These are phyloP conservation scores for Euplagia quadripunctaria DNA, from an alignment of 2,888 invertebrate genomes.

Conservation along the genomic window DNA sequence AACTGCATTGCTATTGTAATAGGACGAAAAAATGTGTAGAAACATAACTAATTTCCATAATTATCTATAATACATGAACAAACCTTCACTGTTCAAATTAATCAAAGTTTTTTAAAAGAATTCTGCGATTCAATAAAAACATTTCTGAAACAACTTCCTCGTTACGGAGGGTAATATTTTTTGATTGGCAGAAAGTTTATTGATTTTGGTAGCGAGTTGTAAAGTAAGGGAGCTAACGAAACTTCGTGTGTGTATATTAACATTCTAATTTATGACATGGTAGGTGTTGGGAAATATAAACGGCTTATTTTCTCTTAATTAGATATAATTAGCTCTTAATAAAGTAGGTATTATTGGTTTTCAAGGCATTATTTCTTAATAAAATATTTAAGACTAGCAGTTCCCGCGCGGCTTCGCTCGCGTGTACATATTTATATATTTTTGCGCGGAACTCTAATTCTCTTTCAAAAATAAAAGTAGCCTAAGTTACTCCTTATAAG, in stretches of 20 bases:
- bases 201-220: neutral
- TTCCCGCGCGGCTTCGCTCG: no score
- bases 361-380: no score
- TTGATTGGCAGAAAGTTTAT: conserved; percentile 3
- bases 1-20: no score
- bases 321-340: neutral
- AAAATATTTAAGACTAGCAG: no score
- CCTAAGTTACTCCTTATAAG: no score
- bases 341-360: neutral
- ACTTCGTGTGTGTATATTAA: neutral
- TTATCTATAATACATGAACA: neutral
- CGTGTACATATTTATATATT: no score
- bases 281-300: neutral
- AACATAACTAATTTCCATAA: neutral
- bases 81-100: neutral
- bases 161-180: neutral
- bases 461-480: no score
- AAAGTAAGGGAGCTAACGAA: neutral
- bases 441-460: no score
- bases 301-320: neutral
- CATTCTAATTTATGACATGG: no score
- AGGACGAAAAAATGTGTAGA: neutral
- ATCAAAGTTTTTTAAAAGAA: neutral
- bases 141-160: neutral
- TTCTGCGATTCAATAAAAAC: neutral